Base-by-base conservation (phyloP, 2,888 invertebrate species). In the Meghimatium bilineatum region DNA sequence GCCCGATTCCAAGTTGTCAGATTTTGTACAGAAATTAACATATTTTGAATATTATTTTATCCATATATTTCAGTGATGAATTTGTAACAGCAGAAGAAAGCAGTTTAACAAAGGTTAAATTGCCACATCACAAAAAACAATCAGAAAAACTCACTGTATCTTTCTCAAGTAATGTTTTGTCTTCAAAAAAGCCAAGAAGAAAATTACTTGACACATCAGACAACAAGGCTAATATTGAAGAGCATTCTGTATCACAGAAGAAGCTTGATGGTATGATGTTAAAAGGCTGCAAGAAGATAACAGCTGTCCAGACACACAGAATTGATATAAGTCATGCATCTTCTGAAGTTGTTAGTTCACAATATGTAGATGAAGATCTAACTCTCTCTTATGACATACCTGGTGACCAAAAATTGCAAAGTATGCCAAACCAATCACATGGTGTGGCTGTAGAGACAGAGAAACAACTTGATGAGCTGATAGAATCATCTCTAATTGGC, bases 361-460 rank as follows among this genome's bases (percentile, higher is more conserved):
- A 44, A 23, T 44, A 67, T 23, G 32, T 67, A 2, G 63, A 66
- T 67, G 78, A 32, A 29, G 78, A 67, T 49, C 66, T 38, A n/a
- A 78, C 78, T 12, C 63, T 78, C 29, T 78, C 78, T 66, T 78
- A 78, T 78, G 78, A 66, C 23, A 66, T 49, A 23, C 29, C 63
- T 66, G 29, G n/a, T 29, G 78, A 23, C 3, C 34, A 77, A 56
- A 63, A 63, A 12, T 63, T 23, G 3, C 60, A 12, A 8, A n/a
- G 1, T 63, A 12, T 23, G 23, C 63, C 26, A 63, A 63, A 77
- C 36, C 60, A 77, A 5, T 32, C 76, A 26, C 1, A 14, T 26
- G n/a, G 36, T 38, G n/a, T 34, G 20, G 20, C 74, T 38, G 10
- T 44, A 44, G 71, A 23, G 26, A 14, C n/a, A 38, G 44, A 71